A percentile compares a stretch with the other conserved stretches of the same genome.
Evolutionary conservation across 2,113 vertebrate genomes (phyloP).

Genomic region (Malurus alboscapulatus): DNA sequence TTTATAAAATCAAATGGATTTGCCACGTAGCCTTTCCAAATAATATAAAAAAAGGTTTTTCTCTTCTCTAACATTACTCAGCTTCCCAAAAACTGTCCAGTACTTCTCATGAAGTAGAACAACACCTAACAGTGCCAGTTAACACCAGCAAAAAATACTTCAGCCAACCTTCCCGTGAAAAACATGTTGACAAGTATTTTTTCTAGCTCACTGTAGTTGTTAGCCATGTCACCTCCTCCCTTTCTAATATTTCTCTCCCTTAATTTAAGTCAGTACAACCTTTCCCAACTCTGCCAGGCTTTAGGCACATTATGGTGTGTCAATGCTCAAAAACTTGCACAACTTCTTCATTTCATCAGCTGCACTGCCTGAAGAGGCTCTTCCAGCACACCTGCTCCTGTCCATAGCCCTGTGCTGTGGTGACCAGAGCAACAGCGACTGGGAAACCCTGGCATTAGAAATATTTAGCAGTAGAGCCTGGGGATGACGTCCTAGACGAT

Average conservation of each 20-base stretch:
- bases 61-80: background rate
- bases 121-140: background rate
- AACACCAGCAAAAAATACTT: slow-evolving; percentile 8
- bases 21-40: slow-evolving; percentile 17
- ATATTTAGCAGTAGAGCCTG: background rate
- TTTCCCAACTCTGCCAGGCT: background rate
- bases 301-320: accelerated
- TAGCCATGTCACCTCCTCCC: background rate
- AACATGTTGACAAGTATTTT: background rate
- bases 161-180: background rate
- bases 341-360: background rate
- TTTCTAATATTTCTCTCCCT: background rate
- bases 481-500: background rate
- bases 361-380: background rate
- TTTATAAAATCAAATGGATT: background rate
- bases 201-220: background rate
- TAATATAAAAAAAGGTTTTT: background rate
- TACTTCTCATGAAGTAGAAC: slow-evolving; percentile 1
- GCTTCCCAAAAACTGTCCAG: background rate
- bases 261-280: background rate
- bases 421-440: background rate
- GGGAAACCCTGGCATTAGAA: background rate
- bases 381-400: background rate
- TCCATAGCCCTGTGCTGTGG: background rate
- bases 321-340: background rate